phyloP scores from a whole-genome alignment of 2,113 vertebrate genomes.

The Oophaga pumilio region DNA sequence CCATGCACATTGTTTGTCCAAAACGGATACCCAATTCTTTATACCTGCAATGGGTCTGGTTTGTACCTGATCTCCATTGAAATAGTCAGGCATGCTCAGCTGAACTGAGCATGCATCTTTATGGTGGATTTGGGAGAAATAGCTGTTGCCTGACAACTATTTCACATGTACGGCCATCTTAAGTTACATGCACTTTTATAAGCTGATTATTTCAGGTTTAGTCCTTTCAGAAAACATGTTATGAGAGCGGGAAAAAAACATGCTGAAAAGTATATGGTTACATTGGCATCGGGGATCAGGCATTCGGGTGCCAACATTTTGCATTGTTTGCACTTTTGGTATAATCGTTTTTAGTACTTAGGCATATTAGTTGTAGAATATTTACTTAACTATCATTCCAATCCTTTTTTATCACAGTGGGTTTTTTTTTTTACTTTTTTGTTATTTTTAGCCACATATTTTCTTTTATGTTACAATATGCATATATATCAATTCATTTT shows the following conservation, averaged over 20 bases:
- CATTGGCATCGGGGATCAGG: neutral
- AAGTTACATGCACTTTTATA: neutral
- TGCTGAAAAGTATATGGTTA: neutral
- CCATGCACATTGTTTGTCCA: too few species aligned
- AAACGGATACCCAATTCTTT: too few species aligned
- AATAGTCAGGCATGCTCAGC: too few species aligned
- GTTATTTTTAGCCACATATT: slow-evolving; percentile 5
- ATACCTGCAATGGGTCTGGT: too few species aligned
- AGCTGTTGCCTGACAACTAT: too few species aligned
- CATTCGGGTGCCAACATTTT: neutral
- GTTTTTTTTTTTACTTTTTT: slow-evolving; percentile 21
- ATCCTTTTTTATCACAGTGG: neutral
- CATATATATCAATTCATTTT: neutral
- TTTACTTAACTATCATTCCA: neutral
- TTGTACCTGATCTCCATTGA: too few species aligned
- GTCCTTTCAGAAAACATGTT: neutral
- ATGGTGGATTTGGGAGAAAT: too few species aligned
- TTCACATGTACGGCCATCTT: neutral
- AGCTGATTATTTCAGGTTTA: neutral
- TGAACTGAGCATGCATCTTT: too few species aligned
- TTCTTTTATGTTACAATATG: slow-evolving; percentile 1
- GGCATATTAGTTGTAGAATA: neutral
- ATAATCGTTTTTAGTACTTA: neutral
- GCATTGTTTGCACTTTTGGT: slow-evolving; percentile 12
- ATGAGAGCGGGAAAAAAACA: neutral